Percentiles rank a stretch among this genome's conserved stretches.
These are phyloP conservation scores for Regulus satrapa DNA, from an alignment of 2,113 vertebrate genomes.

Conservation along the genomic window DNA sequence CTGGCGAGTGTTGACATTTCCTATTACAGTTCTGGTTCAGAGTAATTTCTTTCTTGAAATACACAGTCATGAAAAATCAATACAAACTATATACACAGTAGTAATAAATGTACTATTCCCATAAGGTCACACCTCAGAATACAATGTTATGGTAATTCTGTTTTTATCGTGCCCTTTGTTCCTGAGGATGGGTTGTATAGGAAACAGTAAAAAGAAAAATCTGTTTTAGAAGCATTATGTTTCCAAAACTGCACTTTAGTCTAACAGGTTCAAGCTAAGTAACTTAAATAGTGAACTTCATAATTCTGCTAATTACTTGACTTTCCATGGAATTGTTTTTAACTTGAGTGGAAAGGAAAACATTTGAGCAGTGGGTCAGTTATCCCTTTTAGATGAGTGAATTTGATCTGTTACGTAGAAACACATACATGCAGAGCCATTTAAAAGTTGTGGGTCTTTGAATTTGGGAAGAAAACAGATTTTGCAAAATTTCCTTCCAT, in stretches of 20 bases:
- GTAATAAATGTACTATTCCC: background rate
- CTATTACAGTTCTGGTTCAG: background rate
- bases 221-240: background rate
- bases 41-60: background rate
- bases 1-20: background rate
- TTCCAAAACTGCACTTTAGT: background rate
- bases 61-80: background rate
- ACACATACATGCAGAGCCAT: rapidly evolving
- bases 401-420: background rate
- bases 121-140: background rate
- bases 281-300: background rate
- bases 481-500: background rate
- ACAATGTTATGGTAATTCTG: background rate
- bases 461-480: background rate
- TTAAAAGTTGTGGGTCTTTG: background rate
- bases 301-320: background rate
- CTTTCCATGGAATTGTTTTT: background rate
- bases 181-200: background rate
- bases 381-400: background rate
- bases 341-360: background rate
- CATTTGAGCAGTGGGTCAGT: background rate
- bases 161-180: background rate
- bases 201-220: background rate
- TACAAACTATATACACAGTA: background rate
- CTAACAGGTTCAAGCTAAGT: background rate